phyloP scores from a whole-genome alignment of 2,888 invertebrate species.

The Sclerodermus sp. region DNA sequence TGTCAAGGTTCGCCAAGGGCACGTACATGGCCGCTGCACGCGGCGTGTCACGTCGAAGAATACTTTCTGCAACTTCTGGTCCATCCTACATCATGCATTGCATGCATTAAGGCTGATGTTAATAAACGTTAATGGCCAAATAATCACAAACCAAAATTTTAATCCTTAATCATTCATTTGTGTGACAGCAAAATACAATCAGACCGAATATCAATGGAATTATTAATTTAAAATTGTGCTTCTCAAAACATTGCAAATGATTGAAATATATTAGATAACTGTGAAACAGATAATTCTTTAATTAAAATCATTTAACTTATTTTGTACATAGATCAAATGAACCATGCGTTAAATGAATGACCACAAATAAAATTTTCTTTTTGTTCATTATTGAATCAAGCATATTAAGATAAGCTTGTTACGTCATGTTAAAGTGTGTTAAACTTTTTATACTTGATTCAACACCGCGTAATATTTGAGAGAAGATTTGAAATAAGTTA shows the following conservation, averaged over 20 bases:
- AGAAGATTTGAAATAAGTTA: constrained; percentile 22
- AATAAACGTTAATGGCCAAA: constrained; percentile 48
- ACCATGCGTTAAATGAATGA: constrained; percentile 35
- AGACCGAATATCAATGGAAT: constrained; percentile 14
- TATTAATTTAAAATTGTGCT: constrained; percentile 23
- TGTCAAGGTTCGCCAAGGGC: constrained; percentile 56
- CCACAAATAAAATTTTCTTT: too few relatives aligned
- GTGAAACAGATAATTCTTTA: constrained; percentile 17
- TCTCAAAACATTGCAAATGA: constrained; percentile 26
- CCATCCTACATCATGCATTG: constrained; percentile 56
- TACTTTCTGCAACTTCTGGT: constrained; percentile 54
- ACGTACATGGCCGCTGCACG: constrained; percentile 55
- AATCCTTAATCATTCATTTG: constrained; percentile 35
- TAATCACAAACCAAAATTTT: constrained; percentile 38
- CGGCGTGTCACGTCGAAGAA: constrained; percentile 52
- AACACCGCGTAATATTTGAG: constrained; percentile 18
- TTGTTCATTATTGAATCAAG: constrained; percentile 14
- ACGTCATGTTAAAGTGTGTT: too few relatives aligned
- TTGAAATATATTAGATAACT: constrained; percentile 15
- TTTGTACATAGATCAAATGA: constrained; percentile 23
- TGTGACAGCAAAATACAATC: constrained; percentile 22
- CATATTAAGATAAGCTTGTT: constrained; percentile 16
- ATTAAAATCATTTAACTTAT: constrained; percentile 15
- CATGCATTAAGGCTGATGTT: constrained; percentile 57
- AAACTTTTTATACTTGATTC: constrained; percentile 12